Conservation (phyloP, 2,113 vertebrate genomes). For the Seriola rivoliana region DNA sequence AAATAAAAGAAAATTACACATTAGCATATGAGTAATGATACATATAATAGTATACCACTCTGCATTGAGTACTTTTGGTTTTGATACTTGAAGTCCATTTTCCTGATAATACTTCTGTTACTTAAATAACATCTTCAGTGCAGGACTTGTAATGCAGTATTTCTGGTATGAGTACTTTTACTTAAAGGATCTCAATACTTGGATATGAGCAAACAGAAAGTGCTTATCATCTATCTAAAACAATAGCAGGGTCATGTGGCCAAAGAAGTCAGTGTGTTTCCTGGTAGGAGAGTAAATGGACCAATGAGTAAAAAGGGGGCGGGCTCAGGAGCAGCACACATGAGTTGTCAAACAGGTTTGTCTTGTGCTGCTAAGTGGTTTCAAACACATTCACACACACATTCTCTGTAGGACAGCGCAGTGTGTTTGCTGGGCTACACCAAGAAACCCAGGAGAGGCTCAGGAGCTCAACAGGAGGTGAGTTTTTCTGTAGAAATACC, state of each 20-base stretch:
- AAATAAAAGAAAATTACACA: too few relatives aligned
- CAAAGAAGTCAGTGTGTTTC: constrained; percentile 29
- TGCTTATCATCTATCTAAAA: not conserved
- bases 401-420: not conserved
- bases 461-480: constrained; percentile 47
- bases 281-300: constrained; percentile 46
- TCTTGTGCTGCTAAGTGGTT: constrained; percentile 43
- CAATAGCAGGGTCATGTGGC: constrained; percentile 59
- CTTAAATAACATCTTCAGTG: too few relatives aligned
- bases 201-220: not conserved
- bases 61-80: not conserved
- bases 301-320: constrained; percentile 56
- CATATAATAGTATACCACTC: too few relatives aligned
- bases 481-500: constrained; percentile 28
- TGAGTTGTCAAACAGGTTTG: constrained; percentile 81
- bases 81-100: not conserved
- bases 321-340: constrained; percentile 45
- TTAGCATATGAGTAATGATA: too few relatives aligned
- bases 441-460: not conserved
- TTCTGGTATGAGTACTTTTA: not conserved
- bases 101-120: too few relatives aligned
- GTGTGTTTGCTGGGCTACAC: not conserved
- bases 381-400: constrained; percentile 26
- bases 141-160: not conserved
- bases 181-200: not conserved